These are phyloP conservation scores for Semibalanus balanoides DNA, from an alignment of 1,140 invertebrate genomes.

Conservation along the genomic window DNA sequence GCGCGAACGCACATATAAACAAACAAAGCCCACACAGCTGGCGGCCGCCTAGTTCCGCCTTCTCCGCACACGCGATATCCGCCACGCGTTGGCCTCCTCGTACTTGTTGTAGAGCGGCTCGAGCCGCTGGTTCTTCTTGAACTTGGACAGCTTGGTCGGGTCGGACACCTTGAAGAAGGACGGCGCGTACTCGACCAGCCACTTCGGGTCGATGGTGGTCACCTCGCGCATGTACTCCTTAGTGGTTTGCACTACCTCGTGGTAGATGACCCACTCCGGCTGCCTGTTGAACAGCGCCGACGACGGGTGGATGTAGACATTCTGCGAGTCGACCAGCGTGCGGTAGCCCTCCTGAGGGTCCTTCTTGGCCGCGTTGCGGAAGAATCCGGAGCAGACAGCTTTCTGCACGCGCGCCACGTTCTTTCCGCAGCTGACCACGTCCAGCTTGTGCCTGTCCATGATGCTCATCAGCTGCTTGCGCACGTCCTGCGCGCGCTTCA, in stretches of 20 bases:
- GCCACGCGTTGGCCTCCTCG: conserved; percentile 97
- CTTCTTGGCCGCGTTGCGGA: conserved; percentile 96
- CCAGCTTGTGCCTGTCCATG: conserved; percentile 95
- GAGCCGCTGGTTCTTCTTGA: conserved; percentile 96
- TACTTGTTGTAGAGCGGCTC: conserved; percentile 99
- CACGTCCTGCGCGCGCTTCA: conserved; percentile 96
- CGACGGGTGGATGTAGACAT: conserved; percentile 98
- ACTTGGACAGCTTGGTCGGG: conserved; percentile 95
- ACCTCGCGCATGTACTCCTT: conserved; percentile 99
- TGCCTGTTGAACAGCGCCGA: conserved; percentile 94
- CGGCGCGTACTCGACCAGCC: conserved; percentile 97
- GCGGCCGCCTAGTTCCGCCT: conserved; percentile 54
- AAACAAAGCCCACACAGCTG: too few species aligned
- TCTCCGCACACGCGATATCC: conserved; percentile 85
- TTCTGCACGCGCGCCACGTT: conserved; percentile 93
- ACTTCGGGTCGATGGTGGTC: conserved; percentile 97
- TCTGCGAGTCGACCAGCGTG: conserved; percentile 93
- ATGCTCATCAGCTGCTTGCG: conserved; percentile 94
- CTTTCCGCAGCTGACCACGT: conserved; percentile 91
- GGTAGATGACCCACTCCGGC: conserved; percentile 98
- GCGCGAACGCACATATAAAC: too few species aligned
- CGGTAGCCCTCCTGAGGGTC: conserved; percentile 98
- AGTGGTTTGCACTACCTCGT: conserved; percentile 96
- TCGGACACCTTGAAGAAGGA: conserved; percentile 99
- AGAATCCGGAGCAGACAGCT: conserved; percentile 97